Evolutionary conservation across 2,797 vertebrate species (phyloP), one percentile per base, ranked within the genome.

Genomic region (Anguilla anguilla): DNA sequence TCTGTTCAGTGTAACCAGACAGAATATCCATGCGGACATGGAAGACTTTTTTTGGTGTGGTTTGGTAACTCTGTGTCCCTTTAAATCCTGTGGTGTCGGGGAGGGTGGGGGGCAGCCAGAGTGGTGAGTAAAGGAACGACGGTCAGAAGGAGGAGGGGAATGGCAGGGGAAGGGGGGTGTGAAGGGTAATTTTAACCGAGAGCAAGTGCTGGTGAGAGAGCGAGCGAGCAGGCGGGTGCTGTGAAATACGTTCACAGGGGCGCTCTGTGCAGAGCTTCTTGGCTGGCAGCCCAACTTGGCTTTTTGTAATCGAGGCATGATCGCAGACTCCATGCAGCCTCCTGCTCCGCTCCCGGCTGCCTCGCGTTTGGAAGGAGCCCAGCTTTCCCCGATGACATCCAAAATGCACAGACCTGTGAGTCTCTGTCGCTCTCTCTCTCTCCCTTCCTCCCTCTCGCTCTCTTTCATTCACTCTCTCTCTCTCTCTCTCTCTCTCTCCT

Each of bases 281-380:
- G 98, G 98, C 98, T 91, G 94, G 92, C 91, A 95, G 98, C 98
- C 98, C 97, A 95, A 96, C 94, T 96, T 90, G 94, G 95, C 96
- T 97, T 97, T 97, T 98, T 98, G 97, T 98, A 97, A 98, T 98
- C 96, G 96, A 97, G 98, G 97, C 98, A 99, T 99, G 98, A 98
- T 97, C 96, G 94, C 93, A 94, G 96, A 96, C 96, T 97, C 97
- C 96, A 96, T 96, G 96, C 97, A 95, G 95, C 96, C 95, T 94
- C 95, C 96, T 94, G 96, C 92, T 96, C 97, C 94, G 95, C 93
- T 93, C 93, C 95, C 95, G 92, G 96, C 95, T 96, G 96, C 96
- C 96, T 96, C 93, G 92, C 95, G 95, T 94, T 96, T 97, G 96
- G 97, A 97, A 97, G 96, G 95, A 95, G 92, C 94, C 96, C 93